Evolutionary conservation across 2,113 vertebrate species (phyloP).

Genomic region (Austrofundulus limnaeus): DNA sequence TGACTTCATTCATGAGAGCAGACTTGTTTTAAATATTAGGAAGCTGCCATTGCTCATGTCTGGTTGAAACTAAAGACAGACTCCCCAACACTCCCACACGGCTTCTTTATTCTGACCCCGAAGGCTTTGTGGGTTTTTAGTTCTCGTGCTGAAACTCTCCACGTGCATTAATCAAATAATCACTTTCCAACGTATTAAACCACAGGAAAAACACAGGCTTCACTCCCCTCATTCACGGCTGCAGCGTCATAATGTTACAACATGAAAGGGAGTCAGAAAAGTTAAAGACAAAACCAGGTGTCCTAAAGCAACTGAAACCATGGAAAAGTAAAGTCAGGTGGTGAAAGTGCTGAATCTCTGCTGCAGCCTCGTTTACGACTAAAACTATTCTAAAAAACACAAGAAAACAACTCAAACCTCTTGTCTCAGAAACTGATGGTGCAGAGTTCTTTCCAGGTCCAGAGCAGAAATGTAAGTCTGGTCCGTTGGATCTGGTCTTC

Average conservation of each 20-base stretch:
- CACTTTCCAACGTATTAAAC: conserved; percentile 21
- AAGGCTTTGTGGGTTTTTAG: conserved; percentile 4
- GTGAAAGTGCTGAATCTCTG: conserved; percentile 19
- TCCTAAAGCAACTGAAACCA: conserved; percentile 3
- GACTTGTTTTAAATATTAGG: conserved; percentile 10
- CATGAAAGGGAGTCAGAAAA: neutral
- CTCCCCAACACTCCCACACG: neutral
- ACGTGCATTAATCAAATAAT: conserved; percentile 23
- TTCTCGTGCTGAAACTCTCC: conserved; percentile 5
- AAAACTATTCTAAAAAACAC: neutral
- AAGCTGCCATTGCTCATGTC: neutral
- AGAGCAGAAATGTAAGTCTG: conserved; percentile 85
- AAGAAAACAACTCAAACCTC: no score
- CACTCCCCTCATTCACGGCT: conserved; percentile 15
- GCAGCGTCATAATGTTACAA: conserved; percentile 40
- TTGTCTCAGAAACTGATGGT: neutral
- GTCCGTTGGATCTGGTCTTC: conserved; percentile 93
- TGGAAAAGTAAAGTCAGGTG: conserved; percentile 15
- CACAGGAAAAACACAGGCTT: conserved; percentile 12
- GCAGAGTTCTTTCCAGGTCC: conserved; percentile 44
- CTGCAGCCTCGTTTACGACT: neutral
- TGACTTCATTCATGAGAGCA: conserved; percentile 14
- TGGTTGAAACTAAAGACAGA: conserved; percentile 20
- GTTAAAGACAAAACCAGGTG: conserved; percentile 59
- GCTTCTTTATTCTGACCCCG: fast-evolving